Percentiles rank a stretch among this genome's conserved stretches.
These are phyloP conservation scores for Tympanuchus pallidicinctus DNA, from an alignment of 2,113 vertebrate genomes.

Conservation along the genomic window DNA sequence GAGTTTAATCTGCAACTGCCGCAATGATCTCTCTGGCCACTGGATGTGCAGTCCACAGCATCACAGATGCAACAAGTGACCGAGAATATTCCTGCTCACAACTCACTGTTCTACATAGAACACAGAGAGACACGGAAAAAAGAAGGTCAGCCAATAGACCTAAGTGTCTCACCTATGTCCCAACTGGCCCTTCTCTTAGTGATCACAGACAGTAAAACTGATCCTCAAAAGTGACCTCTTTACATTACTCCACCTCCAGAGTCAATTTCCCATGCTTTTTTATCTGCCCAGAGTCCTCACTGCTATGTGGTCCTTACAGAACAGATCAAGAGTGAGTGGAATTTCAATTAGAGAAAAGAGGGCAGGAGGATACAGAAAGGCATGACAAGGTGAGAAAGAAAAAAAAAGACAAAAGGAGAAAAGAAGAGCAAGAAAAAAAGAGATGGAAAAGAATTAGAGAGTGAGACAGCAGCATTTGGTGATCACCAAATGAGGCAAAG, in stretches of 20 bases:
- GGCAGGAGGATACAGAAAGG: neutral
- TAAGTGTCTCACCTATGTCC: neutral
- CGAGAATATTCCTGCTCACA: neutral
- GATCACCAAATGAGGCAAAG: neutral
- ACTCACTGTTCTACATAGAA: neutral
- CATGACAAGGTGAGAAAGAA: neutral
- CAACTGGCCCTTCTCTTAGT: neutral
- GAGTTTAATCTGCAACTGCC: neutral
- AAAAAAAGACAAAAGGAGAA: neutral
- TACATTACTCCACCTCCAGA: neutral
- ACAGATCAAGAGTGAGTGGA: conserved; percentile 29
- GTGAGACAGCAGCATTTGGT: neutral
- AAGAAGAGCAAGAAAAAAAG: neutral
- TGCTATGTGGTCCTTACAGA: conserved; percentile 18
- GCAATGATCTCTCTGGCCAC: neutral
- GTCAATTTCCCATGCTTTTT: neutral
- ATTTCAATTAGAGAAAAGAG: conserved; percentile 32
- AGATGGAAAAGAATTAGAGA: neutral
- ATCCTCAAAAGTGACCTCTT: neutral
- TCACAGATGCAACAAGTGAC: rapidly evolving
- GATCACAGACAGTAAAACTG: conserved; percentile 19
- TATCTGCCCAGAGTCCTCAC: neutral
- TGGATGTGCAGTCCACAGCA: rapidly evolving
- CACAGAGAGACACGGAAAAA: neutral
- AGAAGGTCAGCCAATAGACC: neutral